A percentile compares a stretch with the other conserved stretches of the same genome.
Evolutionary conservation across 2,888 invertebrate species (phyloP).

Genomic region (Macroteleia sp.): DNA sequence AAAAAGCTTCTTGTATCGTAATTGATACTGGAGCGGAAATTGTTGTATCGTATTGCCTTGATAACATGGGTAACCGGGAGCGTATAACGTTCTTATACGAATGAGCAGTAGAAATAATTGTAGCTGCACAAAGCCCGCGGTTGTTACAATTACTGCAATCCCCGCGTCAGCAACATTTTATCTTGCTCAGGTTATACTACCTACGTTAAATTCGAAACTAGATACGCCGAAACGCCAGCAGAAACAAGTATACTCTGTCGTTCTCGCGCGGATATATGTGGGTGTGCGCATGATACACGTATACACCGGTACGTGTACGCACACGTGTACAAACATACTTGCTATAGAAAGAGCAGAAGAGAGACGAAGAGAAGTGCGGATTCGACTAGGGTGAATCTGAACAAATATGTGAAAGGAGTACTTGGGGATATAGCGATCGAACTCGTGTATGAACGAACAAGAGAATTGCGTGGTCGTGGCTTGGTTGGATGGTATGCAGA

Average conservation of each 20-base stretch:
- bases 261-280: background rate
- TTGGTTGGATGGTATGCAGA: constrained; percentile 73
- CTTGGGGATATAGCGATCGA: constrained; percentile 64
- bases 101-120: constrained; percentile 35
- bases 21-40: too few relatives aligned
- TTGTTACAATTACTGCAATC: constrained; percentile 40
- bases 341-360: too few relatives aligned
- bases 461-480: constrained; percentile 72
- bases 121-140: constrained; percentile 28
- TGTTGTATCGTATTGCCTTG: too few relatives aligned
- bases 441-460: constrained; percentile 59
- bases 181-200: constrained; percentile 36
- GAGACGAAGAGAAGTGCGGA: constrained; percentile 6
- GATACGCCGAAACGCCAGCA: constrained; percentile 25
- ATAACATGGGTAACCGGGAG: too few relatives aligned
- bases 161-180: constrained; percentile 47
- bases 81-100: too few relatives aligned
- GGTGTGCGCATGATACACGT: background rate
- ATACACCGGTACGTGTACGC: background rate
- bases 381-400: constrained; percentile 66
- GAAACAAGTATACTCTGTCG: constrained; percentile 4
- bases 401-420: constrained; percentile 63
- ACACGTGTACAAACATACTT: too few relatives aligned
- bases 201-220: constrained; percentile 46
- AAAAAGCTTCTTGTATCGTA: too few relatives aligned